A percentile compares a stretch with the other conserved stretches of the same genome.
Conservation (phyloP, 2,113 vertebrate species). For the Pavo muticus region DNA sequence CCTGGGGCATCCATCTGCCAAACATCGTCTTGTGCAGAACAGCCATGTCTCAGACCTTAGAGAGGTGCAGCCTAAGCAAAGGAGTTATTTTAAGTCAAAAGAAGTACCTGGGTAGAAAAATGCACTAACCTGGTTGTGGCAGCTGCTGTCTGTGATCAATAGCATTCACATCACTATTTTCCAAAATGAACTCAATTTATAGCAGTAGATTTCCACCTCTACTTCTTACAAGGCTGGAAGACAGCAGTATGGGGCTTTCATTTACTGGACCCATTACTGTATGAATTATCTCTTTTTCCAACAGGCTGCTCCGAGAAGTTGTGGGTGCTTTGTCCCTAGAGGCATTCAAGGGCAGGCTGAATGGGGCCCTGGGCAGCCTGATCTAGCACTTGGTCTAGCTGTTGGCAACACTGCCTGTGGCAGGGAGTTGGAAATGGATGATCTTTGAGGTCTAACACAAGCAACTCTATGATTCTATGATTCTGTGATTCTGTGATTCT, state of each 20-base stretch:
- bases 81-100: background rate
- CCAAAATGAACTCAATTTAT: background rate
- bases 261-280: background rate
- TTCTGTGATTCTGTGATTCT: no score
- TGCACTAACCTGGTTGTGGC: background rate
- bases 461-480: no score
- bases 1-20: fast-evolving
- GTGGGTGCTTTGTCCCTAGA: no score
- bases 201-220: background rate
- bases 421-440: no score
- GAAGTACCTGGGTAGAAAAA: background rate
- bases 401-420: no score
- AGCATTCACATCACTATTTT: background rate
- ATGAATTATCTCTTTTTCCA: background rate
- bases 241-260: fast-evolving
- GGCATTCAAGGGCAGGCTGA: no score
- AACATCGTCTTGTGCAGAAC: fast-evolving
- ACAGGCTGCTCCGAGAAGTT: no score
- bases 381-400: no score
- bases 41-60: background rate
- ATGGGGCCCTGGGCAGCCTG: no score
- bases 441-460: no score
- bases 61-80: background rate
- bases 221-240: background rate
- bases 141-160: background rate